Evolutionary conservation across 1,140 invertebrate genomes (phyloP), one percentile per base, ranked within the genome.

Genomic region (Procambarus virginalis): DNA sequence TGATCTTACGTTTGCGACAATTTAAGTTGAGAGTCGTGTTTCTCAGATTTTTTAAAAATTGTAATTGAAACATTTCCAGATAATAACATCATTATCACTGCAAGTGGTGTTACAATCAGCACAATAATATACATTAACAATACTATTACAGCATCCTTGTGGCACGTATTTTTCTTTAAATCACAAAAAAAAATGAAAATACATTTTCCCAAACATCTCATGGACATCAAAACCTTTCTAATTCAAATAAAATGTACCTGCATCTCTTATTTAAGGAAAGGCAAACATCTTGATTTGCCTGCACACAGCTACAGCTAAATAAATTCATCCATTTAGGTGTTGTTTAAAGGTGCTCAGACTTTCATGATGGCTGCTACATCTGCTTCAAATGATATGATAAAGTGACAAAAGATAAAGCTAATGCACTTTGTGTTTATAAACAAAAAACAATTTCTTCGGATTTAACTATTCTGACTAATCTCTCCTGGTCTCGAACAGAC

Each of bases 321-420:
- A 73, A 73, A 73, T 34, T 22, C n/a, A 73, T 5, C 22, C 2
- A 2, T 73, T 73, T 6, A 73, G 4, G 22, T 20, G n/a, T 10
- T 22, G 22, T n/a, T 2, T 73, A 2, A 34, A 6, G 6, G 1
- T 34, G n/a, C n/a, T 73, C n/a, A 73, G 3, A 73, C 22, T 3
- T 73, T 4, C 34, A 64, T 73, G 22, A 73, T 73, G 68, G n/a
- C 68, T 2, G 22, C n/a, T 34, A 73, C n/a, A 73, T 34, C 68
- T 73, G 2, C 5, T 34, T 6, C 68, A 73, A 10, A 6, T 34
- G 22, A 34, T 73, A n/a, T 6, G 14, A 68, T 12, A 10, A 68
- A 17, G n/a, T 73, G 68, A 73, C 68, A 73, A 73, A 73, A 73
- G 22, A 73, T 73, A 73, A 73, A 73, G 68, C 68, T 34, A 10